Conservation (phyloP, 35 echinoderm and acorn worm genomes). For the Patiria miniata region DNA sequence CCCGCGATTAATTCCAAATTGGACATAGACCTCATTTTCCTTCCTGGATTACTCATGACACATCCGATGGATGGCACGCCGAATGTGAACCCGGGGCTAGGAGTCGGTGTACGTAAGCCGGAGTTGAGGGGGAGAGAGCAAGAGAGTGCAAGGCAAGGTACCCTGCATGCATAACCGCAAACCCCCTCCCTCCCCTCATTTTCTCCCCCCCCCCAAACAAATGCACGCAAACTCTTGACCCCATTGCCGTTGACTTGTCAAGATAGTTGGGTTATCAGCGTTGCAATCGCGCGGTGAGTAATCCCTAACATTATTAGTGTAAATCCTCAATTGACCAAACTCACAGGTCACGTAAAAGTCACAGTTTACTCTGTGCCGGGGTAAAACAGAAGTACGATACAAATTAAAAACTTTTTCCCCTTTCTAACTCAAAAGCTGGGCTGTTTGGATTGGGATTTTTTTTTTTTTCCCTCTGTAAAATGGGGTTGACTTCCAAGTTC, state of each 20-base stretch:
- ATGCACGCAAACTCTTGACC: slow-evolving; percentile 15
- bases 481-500: background rate
- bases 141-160: too few species aligned
- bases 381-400: background rate
- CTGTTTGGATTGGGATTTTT: too few species aligned
- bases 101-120: too few species aligned
- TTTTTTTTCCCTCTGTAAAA: background rate
- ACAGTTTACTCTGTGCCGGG: background rate
- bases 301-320: slow-evolving; percentile 28
- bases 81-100: slow-evolving; percentile 1
- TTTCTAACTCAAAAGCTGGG: too few species aligned
- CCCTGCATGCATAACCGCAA: too few species aligned
- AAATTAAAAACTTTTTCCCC: background rate
- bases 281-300: background rate
- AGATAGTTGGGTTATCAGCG: slow-evolving; percentile 11
- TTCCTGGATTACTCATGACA: slow-evolving; percentile 51
- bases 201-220: background rate
- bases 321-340: slow-evolving; percentile 33
- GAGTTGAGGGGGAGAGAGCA: too few species aligned
- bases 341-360: slow-evolving; percentile 29
- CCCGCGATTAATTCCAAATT: slow-evolving; percentile 34
- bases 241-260: background rate
- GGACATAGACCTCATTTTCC: slow-evolving; percentile 45
- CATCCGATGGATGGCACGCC: slow-evolving; percentile 10
- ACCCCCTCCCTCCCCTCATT: background rate